A percentile compares a stretch with the other conserved stretches of the same genome.
These are phyloP conservation scores for Sitobion miscanthi DNA, from an alignment of 1,140 invertebrate genomes.

Conservation along the genomic window DNA sequence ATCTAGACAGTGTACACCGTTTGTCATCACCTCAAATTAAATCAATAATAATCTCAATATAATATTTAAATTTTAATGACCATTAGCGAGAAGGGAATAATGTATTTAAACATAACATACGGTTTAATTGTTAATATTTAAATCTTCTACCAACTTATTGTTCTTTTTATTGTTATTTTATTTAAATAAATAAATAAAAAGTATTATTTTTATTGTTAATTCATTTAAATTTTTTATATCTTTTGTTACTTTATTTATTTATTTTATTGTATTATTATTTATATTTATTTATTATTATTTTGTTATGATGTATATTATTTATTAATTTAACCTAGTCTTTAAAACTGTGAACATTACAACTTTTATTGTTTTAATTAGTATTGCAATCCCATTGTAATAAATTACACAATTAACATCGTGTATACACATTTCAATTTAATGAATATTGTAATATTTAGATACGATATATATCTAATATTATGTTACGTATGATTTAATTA, in stretches of 20 bases:
- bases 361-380: conserved; percentile 39
- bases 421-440: conserved; percentile 18
- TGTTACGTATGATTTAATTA: conserved; percentile 31
- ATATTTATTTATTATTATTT: conserved; percentile 32
- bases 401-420: conserved; percentile 22
- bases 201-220: conserved; percentile 56
- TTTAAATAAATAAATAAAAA: conserved; percentile 39
- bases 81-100: background rate
- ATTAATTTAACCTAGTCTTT: conserved; percentile 46
- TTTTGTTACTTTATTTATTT: conserved; percentile 55
- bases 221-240: conserved; percentile 52
- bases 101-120: conserved; percentile 7
- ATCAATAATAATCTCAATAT: conserved; percentile 29
- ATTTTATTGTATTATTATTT: conserved; percentile 44
- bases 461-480: conserved; percentile 23
- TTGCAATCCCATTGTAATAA: conserved; percentile 38
- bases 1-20: conserved; percentile 22
- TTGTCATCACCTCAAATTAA: conserved; percentile 1
- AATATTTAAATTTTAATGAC: conserved; percentile 18
- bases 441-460: conserved; percentile 36
- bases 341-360: conserved; percentile 28
- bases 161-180: conserved; percentile 53
- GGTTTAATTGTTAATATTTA: background rate
- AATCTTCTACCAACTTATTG: conserved; percentile 35
- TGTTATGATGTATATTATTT: conserved; percentile 37